Conservation (phyloP, 2,888 invertebrate genomes). For the Mimachlamys varia region DNA sequence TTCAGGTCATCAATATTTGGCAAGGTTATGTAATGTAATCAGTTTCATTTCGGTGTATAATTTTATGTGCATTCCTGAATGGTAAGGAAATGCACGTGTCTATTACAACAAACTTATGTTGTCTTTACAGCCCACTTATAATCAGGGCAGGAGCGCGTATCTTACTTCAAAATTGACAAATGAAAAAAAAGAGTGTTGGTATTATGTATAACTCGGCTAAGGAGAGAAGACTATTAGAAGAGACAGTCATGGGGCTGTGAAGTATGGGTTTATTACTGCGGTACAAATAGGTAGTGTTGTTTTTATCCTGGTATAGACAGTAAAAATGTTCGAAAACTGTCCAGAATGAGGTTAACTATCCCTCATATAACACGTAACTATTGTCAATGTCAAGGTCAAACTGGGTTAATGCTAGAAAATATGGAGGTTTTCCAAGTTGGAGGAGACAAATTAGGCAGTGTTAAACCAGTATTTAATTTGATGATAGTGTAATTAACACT, state of each 20-base stretch:
- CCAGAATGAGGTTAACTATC: neutral
- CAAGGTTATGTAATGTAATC: neutral
- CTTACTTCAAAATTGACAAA: neutral
- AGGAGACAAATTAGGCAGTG: neutral
- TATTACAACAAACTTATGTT: neutral
- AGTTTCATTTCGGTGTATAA: neutral
- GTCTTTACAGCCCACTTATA: neutral
- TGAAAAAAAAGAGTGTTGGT: neutral
- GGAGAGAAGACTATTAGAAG: neutral
- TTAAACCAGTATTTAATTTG: neutral
- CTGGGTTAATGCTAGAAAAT: neutral
- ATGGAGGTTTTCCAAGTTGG: neutral
- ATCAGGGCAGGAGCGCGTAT: neutral
- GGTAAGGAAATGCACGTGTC: neutral
- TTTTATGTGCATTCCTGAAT: neutral
- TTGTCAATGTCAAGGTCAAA: neutral
- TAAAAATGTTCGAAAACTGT: neutral
- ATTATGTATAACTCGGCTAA: neutral
- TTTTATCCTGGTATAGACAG: neutral
- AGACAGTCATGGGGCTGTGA: neutral
- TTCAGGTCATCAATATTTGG: neutral
- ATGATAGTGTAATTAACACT: neutral
- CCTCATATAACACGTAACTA: neutral
- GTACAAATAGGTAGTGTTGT: neutral
- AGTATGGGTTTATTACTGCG: neutral